Evolutionary conservation across 1,140 invertebrate genomes (phyloP), one percentile per base, ranked within the genome.

Genomic region (Centruroides vittatus): DNA sequence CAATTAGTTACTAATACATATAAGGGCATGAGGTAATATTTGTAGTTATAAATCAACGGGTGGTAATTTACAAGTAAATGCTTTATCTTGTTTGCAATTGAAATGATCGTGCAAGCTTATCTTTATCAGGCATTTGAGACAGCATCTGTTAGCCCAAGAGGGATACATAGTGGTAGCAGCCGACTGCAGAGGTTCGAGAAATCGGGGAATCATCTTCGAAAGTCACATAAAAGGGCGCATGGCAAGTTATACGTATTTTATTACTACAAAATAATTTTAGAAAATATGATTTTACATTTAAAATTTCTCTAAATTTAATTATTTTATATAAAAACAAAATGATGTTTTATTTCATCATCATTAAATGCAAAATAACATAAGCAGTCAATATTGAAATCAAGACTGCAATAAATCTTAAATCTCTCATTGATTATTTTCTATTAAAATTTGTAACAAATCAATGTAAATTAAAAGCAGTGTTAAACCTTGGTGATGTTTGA

Each of bases 1-100:
- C 94, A 98, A 79, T 81, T 96, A 47, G 95, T 99, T 48, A 90
- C 89, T 47, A 98, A 99, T 76, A 87, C 86, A 34, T 97, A 93
- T 72, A 95, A 94, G 79, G 89, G 89, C 73, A 72, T 67, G 61
- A 60, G 62, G 63, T 64, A 62, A 52, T 35, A 41, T 41, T 55
- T 4, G 5, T 46, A 49, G 55, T 56, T 58, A 3, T 41, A 41
- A 41, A 41, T 41, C 8, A 8, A 41, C 8, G 41, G 23, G 23
- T 35, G 48, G 6, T 5, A 54, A n/a, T 54, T 35, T 54, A n/a
- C 34, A 54, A 13, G 3, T 10, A 54, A 3, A n/a, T 54, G 2
- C 48, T 49, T n/a, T 49, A 2, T 49, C 10, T 49, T 23, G 23
- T 23, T 23, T 23, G 23, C 23, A n/a, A 49, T 49, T 49, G 10